phyloP scores from a whole-genome alignment of 2,113 vertebrate genomes.

The Crotalus horridus region DNA sequence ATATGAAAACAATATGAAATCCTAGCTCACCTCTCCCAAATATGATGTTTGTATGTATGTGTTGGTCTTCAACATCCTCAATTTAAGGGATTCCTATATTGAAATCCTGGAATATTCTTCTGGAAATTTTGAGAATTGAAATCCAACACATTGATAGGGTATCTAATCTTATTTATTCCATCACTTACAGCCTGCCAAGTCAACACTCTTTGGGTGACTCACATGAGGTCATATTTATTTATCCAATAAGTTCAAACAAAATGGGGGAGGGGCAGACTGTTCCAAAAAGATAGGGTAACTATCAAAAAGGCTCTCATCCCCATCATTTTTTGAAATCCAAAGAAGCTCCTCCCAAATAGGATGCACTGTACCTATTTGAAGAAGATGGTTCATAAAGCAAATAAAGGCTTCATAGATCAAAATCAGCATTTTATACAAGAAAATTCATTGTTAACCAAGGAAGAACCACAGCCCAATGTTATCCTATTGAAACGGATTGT shows the following conservation, averaged over 20 bases:
- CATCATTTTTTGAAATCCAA: neutral
- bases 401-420: neutral
- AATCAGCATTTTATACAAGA: neutral
- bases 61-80: neutral
- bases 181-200: neutral
- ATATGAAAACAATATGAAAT: neutral
- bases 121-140: neutral
- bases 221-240: neutral
- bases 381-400: neutral
- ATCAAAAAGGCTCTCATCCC: neutral
- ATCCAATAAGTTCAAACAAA: neutral
- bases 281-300: neutral
- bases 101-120: neutral
- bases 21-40: neutral
- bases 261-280: neutral
- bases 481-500: neutral
- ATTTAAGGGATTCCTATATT: neutral
- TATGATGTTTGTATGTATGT: neutral
- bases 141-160: neutral
- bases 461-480: neutral
- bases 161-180: neutral
- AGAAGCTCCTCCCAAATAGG: neutral
- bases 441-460: neutral
- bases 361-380: neutral
- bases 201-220: neutral